Base-by-base conservation (phyloP, 2,113 vertebrate species). In the Dolichallabes microphthalmus region DNA sequence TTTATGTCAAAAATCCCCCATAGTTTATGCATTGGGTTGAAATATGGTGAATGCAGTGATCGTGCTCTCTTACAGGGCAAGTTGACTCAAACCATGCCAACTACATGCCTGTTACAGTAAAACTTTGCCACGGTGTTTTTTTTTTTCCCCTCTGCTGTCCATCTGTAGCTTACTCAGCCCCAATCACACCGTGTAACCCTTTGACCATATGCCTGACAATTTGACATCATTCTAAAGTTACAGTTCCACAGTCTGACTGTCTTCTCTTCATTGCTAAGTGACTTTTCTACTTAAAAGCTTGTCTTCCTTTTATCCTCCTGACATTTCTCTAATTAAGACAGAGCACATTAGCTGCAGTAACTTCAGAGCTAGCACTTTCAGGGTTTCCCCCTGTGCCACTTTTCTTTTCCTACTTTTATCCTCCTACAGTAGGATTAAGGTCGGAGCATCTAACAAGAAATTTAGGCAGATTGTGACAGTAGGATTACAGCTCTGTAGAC, bases 401-500 rank as follows among this genome's bases (percentile, higher is more conserved):
- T 82, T n/a, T 69, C 53, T 75, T 35, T 32, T 79, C 39, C 50
- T 86, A 45, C 75, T 75, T 73, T 80, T 63, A 80, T 83, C 35
- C 69, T 53, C 60, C 58, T 17, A 75, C 60, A 76, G 75, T 55
- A 66, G 30, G 82, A 83, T 80, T 83, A 76, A 66, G 81, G 84
- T 83, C 64, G 53, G 57, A 73, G 63, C 39, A 75, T 83, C 69
- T 86, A 86, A 83, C 83, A 78, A 81, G 85, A 58, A 81, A 82
- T 84, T 84, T 82, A 81, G 60, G 61, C 45, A 55, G 83, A n/a
- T 64, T 78, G 71, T 69, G 82, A 66, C 61, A 64, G 60, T 53
- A 73, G 87, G 87, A 88, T 88, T 88, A 88, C 25, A 82, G 30
- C 20, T 17, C n/a, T 83, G 27, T 74, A 83, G 60, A 69, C 50